Evolutionary conservation across 2,113 vertebrate species (phyloP), one percentile per base, ranked within the genome.

Genomic region (Pollimyrus isidori): DNA sequence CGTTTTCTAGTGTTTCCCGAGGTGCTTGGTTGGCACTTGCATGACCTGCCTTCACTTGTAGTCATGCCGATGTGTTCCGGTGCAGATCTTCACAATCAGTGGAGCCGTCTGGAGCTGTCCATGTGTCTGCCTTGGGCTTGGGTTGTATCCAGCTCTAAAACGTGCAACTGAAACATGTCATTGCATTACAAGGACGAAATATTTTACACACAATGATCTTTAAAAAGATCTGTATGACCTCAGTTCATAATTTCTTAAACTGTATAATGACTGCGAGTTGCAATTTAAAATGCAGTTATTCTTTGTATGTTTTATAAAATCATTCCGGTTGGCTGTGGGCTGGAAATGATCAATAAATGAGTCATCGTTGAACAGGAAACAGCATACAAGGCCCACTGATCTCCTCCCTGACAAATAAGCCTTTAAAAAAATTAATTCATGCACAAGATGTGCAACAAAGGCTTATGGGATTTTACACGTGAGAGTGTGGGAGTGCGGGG

Each of bases 381-480:
- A 42, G 73, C 15, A 42, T 80, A 19, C 6, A 19, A 42, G 73
- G 15, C 17, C 73, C 73, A 80, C 35, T 19, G 35, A 80, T 80
- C 15, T 39, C 10, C 62, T 69, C 42, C 82, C 10, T 46, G 82
- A 84, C 23, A 84, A 48, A 48, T n/a, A 84, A 23, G 35, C 35
- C 39, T 84, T 84, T 23, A 84, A 84, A 84, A 46, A 84, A 30
- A 69, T 23, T 45, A 83, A 83, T 56, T 50, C 11, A 86, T 86
- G 48, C 49, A 48, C 50, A 86, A 86, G 48, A 53, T 56, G 50
- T 87, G 50, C 50, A 42, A 80, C 73, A 87, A 87, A 87, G 85
- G n/a, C 26, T 39, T 87, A 87, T 87, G 85, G 85, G 85, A 87
- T 52, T 87, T 87, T 50, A 50, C 13, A 49, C 45, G 10, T 46